Base-by-base conservation (phyloP, 2,113 vertebrate genomes). In the Jaculus jaculus region DNA sequence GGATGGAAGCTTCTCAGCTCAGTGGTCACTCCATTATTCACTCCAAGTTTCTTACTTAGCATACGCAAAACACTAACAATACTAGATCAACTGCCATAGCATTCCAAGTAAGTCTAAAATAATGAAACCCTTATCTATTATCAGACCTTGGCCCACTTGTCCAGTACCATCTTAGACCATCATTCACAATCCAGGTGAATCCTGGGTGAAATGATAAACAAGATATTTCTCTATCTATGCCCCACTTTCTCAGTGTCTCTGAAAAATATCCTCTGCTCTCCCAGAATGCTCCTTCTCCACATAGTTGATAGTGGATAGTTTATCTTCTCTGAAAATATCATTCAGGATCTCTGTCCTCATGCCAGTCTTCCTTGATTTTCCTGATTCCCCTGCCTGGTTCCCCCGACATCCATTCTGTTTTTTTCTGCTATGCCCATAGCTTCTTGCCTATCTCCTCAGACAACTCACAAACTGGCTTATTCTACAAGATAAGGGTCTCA, bases 181-280 rank as follows among this genome's bases (percentile, higher is more conserved):
- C 21, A 18, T 39, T 28, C n/a, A 12, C 2, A 65, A 42, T 51
- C 13, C 58, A 4, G 51, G n/a, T n/a, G n/a, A 89, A 61, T 51
- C 68, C 39, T 47, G 68, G 15, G 42, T n/a, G 6, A 23, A 68
- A 0, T 47, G 28, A 63, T 20, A 42, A 61, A 8, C 5, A 30
- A 63, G 0, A 2, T 1, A 20, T 42, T 42, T 65, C 11, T 65
- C 24, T 4, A 42, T 37, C 32, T 9, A 0, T 18, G 3, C 0
- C 11, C 16, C n/a, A 12, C 23, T 42, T 28, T 89, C 32, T 79
- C 34, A 24, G 26, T 11, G 17, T 51, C 39, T 90, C 47, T 65
- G 21, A 3, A 78, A 72, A 80, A 54, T 54, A 54, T 34, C 15
- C 28, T 7, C 8, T 26, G n/a, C 4, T 72, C 4, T 24, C 69